Base-by-base conservation (phyloP, 2,888 invertebrate genomes). In the Phragmatobia fuliginosa region DNA sequence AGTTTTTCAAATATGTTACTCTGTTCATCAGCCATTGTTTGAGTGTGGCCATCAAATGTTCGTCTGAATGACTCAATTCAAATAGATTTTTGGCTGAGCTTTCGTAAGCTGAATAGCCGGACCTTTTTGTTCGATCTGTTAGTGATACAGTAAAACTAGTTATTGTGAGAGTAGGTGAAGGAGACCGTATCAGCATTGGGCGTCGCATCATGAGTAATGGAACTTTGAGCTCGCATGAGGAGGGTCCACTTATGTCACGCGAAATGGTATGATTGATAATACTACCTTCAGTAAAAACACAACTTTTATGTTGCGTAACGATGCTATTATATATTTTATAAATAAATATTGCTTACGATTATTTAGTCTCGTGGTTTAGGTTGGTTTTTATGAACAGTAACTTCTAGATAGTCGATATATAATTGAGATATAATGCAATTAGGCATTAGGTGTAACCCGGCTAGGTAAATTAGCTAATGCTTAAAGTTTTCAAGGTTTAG, bases 171-270 rank as follows among this genome's bases (percentile, higher is more conserved):
- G 86, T 85, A 86, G 82, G 83, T 86, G 85, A 80, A 86, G 83
- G 86, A 86, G 87, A 86, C 81, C 88, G 89, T 93, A 94, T 93
- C 93, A 92, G 92, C 85, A 89, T 84, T 82, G 91, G 94, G 94
- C 91, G 94, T 88, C 91, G 92, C 88, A 84, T 86, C 81, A 85
- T 94, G 94, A 95, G 90, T 95, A 95, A 94, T 95, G 94, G 94
- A 90, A 91, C 87, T 92, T 89, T 85, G 91, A 91, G 92, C 91
- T 92, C 91, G 90, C 85, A 90, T 91, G 92, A 93, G 91, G 92
- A 94, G 94, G 94, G 95, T 94, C 92, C 94, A 93, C 94, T 94
- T 94, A 93, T 94, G 94, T 94, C 94, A 91, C 88, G 83, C 87
- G 88, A 88, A 91, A 92, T 91, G 87, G 87, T 92, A 94, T 95